Percentiles rank a stretch among this genome's conserved stretches.
phyloP scores from a whole-genome alignment of 2,797 vertebrate species.

The Threskiornis aethiopicus region DNA sequence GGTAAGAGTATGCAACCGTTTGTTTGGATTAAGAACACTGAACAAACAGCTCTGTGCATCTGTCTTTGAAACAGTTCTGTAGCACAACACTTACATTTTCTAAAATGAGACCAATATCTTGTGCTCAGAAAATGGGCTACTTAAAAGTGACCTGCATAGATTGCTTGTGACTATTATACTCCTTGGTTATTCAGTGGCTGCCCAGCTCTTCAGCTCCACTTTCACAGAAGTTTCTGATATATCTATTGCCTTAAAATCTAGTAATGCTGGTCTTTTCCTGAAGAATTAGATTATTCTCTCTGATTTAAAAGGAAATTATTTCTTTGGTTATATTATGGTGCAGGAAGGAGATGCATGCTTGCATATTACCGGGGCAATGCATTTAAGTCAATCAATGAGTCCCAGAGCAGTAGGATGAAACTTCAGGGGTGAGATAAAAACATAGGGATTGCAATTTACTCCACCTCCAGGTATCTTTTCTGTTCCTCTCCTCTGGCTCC shows the following conservation, averaged over 20 bases:
- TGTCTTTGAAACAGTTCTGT: background rate
- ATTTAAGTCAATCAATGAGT: background rate
- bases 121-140: background rate
- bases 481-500: background rate
- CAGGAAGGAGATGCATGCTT: background rate
- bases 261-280: background rate
- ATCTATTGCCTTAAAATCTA: background rate
- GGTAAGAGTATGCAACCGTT: constrained; percentile 63
- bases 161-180: background rate
- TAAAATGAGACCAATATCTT: background rate
- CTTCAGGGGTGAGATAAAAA: background rate
- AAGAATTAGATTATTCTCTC: background rate
- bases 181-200: background rate
- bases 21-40: constrained; percentile 43
- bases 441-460: fast-evolving
- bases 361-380: background rate
- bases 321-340: background rate
- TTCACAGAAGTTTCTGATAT: background rate
- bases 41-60: constrained; percentile 36
- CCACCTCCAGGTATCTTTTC: background rate
- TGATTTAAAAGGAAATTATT: background rate
- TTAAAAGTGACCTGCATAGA: background rate
- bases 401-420: background rate
- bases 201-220: background rate
- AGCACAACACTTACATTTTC: background rate